Evolutionary conservation across 2,113 vertebrate genomes (phyloP), one percentile per base, ranked within the genome.

Genomic region (Greenwoodochromis staneri): DNA sequence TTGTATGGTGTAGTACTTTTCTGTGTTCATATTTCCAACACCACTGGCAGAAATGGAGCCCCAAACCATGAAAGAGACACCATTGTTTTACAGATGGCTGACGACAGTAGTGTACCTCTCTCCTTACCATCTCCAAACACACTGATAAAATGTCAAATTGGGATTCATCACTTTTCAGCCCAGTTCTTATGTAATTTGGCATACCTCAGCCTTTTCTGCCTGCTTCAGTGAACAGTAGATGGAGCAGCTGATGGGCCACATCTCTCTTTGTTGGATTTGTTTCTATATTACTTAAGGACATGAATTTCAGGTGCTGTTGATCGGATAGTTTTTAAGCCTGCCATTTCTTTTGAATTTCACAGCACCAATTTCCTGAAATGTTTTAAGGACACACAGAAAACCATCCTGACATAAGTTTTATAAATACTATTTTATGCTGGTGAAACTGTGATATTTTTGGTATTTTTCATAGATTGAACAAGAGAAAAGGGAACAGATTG

Each of bases 371-470:
- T 76, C 40, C 36, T 27, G 12, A 16, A 71, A 24, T 42, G 8
- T 27, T 71, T 71, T 71, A 42, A 71, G 38, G 38, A 71, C 38
- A 47, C 1, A 49, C 0, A 49, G 42, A 0, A 76, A 47, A 31
- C 42, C 40, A 73, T 7, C 7, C 63, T 71, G 38, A 3, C n/a
- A 14, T 24, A 2, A 3, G 14, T 73, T 45, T 73, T 47, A 7
- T 29, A 29, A 19, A 76, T 76, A 29, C 7, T 47, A 7, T 76
- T 76, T 76, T 29, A 11, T 76, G 3, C 8, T 1, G 14, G 8
- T 47, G 21, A 47, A 73, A 47, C 14, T 0, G 38, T 42, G 5
- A 2, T 73, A 1, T 27, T 1, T 27, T 73, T 29, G 42, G 2
- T 27, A 76, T 19, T 76, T 76, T 76, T 47, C 1, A 76, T 11